These are phyloP conservation scores for Drosophila testacea DNA, from an alignment of 2,888 invertebrate species.

Conservation along the genomic window DNA sequence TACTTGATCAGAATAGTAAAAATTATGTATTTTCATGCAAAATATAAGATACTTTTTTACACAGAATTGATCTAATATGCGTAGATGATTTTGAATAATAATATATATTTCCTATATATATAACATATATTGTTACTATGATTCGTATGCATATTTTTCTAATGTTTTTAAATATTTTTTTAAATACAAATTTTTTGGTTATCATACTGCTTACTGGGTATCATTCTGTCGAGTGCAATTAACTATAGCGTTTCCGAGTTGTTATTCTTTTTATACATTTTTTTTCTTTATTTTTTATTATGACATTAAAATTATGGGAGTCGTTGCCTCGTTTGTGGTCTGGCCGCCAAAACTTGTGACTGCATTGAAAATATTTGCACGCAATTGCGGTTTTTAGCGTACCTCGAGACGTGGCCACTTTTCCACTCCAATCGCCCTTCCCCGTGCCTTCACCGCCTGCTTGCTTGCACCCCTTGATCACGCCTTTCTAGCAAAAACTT, in stretches of 20 bases:
- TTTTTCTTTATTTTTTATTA: constrained; percentile 65
- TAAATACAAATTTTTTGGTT: too few species aligned
- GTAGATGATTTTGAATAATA: too few species aligned
- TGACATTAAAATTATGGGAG: constrained; percentile 81
- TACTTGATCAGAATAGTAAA: too few species aligned
- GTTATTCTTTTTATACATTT: constrained; percentile 4
- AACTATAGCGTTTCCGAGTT: constrained; percentile 8
- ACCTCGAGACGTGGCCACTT: constrained; percentile 44
- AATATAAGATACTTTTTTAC: too few species aligned
- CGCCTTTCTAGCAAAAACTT: constrained; percentile 47
- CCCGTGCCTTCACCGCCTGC: not conserved
- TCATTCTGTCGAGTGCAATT: not conserved
- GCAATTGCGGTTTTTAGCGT: constrained; percentile 77
- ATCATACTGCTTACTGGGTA: not conserved
- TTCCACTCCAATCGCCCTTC: not conserved
- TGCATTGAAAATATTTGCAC: constrained; percentile 81
- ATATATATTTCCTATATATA: too few species aligned
- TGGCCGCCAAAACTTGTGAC: constrained; percentile 60
- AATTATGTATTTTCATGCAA: too few species aligned
- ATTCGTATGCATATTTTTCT: too few species aligned
- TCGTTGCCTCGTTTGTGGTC: constrained; percentile 49
- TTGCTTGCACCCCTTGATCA: not conserved
- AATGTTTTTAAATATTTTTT: too few species aligned
- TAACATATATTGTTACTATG: too few species aligned
- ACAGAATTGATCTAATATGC: too few species aligned